Conservation (phyloP, 2,888 invertebrate genomes). For the Punctoribates punctum region DNA sequence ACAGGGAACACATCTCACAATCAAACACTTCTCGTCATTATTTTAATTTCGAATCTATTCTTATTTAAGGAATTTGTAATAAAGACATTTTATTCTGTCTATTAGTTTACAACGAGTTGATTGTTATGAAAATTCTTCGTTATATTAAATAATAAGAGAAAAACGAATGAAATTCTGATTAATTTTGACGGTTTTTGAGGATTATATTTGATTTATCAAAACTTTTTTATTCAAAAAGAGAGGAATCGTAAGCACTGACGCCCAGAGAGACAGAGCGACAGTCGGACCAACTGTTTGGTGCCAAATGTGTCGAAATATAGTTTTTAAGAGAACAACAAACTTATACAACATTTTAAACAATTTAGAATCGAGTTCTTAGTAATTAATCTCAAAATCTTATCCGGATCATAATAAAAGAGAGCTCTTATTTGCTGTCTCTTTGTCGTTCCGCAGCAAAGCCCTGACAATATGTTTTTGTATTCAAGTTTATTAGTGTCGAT, state of each 20-base stretch:
- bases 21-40: too few species aligned
- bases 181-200: too few species aligned
- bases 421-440: background rate
- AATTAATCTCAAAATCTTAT: slow-evolving; percentile 16
- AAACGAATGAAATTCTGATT: too few species aligned
- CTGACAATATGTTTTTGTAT: background rate
- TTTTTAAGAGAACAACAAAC: background rate
- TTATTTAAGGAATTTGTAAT: too few species aligned
- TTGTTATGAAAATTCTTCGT: too few species aligned
- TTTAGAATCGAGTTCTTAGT: background rate
- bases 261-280: background rate
- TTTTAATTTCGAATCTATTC: too few species aligned
- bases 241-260: background rate
- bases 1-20: too few species aligned
- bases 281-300: background rate
- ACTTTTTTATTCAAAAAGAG: background rate
- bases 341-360: background rate
- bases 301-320: slow-evolving; percentile 8
- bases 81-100: too few species aligned
- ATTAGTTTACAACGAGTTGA: too few species aligned
- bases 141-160: too few species aligned
- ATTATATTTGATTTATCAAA: background rate
- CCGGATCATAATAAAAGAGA: background rate
- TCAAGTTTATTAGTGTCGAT: background rate
- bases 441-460: background rate